phyloP scores from a whole-genome alignment of 2,888 invertebrate species.

The Gymnocheta viridis region DNA sequence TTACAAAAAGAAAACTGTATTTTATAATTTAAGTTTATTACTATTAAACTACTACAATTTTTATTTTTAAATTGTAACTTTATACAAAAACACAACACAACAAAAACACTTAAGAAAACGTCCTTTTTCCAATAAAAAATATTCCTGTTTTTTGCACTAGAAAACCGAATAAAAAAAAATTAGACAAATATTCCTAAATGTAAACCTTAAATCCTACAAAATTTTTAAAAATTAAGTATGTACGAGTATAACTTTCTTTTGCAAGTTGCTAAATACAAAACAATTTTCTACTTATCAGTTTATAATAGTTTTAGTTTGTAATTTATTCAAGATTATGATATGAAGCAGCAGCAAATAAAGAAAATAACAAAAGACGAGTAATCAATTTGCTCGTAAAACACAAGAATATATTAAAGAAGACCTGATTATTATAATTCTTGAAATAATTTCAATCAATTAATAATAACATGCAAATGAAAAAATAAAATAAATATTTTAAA shows the following conservation, averaged over 20 bases:
- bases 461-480: background rate
- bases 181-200: slow-evolving; percentile 43
- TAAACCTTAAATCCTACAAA: slow-evolving; percentile 33
- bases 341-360: background rate
- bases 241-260: background rate
- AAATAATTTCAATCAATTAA: slow-evolving; percentile 13
- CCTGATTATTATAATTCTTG: slow-evolving; percentile 15
- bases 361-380: background rate
- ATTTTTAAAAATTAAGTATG: slow-evolving; percentile 19
- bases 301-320: slow-evolving; percentile 19
- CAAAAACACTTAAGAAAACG: background rate
- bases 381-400: background rate
- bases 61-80: slow-evolving; percentile 24
- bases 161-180: slow-evolving; percentile 13
- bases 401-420: background rate
- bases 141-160: slow-evolving; percentile 24
- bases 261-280: background rate
- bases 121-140: slow-evolving; percentile 36
- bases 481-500: background rate
- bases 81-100: background rate
- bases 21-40: slow-evolving; percentile 52
- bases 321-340: slow-evolving; percentile 15
- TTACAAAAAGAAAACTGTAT: background rate
- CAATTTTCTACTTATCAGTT: slow-evolving; percentile 1
- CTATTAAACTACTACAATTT: background rate